These are phyloP conservation scores for Cenopis cana DNA, from an alignment of 2,888 invertebrate genomes.

Conservation along the genomic window DNA sequence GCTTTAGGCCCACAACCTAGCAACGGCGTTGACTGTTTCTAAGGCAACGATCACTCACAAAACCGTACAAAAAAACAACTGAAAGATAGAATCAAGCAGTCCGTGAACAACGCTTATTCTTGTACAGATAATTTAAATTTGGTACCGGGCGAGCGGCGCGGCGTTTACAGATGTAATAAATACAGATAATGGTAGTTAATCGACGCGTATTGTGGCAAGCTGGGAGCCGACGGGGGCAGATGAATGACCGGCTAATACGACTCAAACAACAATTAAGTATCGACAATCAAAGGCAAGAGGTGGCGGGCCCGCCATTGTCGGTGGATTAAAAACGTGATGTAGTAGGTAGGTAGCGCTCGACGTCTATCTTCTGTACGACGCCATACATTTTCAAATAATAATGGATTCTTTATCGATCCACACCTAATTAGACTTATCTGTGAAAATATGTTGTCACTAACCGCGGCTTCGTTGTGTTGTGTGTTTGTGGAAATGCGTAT, in stretches of 20 bases:
- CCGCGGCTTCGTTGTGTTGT: neutral
- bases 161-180: conserved; percentile 67
- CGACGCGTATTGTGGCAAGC: conserved; percentile 63
- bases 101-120: conserved; percentile 24
- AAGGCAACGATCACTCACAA: conserved; percentile 2
- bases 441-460: conserved; percentile 22
- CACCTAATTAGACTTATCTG: conserved; percentile 25
- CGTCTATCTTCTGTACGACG: conserved; percentile 13
- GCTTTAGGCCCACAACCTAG: neutral
- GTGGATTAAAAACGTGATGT: conserved; percentile 54
- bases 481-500: no score
- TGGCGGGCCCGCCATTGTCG: conserved; percentile 53
- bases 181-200: conserved; percentile 74
- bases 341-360: conserved; percentile 35
- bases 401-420: conserved; percentile 31
- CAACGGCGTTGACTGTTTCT: conserved; percentile 7
- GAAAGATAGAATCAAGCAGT: conserved; percentile 21
- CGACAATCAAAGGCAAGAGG: conserved; percentile 58
- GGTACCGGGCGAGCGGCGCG: conserved; percentile 14
- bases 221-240: conserved; percentile 60
- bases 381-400: conserved; percentile 25
- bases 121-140: conserved; percentile 37
- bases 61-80: conserved; percentile 9
- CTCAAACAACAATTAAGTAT: conserved; percentile 53
- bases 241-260: conserved; percentile 70